Percentiles rank a stretch among this genome's conserved stretches.
Conservation (phyloP, 2,888 invertebrate species). For the Xiphydria camelus region DNA sequence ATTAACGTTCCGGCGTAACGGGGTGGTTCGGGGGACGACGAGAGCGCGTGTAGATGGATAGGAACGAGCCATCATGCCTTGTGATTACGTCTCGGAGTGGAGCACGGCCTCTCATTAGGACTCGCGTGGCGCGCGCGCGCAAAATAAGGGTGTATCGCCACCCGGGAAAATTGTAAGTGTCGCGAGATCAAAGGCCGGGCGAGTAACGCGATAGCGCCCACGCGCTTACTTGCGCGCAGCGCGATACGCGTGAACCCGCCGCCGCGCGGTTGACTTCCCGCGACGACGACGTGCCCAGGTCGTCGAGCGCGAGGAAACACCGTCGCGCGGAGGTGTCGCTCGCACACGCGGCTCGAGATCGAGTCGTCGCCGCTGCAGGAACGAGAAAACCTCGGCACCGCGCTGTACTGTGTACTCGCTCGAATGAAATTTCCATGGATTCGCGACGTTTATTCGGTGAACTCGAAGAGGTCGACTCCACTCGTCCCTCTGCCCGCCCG, state of each 20-base stretch:
- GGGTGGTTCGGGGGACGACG: conserved; percentile 22
- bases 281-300: neutral
- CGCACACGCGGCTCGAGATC: no score
- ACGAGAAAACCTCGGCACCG: no score
- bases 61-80: conserved; percentile 45
- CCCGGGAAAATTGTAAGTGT: conserved; percentile 58
- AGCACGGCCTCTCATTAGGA: conserved; percentile 55
- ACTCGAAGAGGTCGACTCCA: no score
- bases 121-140: conserved; percentile 46
- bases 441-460: no score
- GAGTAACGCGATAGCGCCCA: conserved; percentile 56
- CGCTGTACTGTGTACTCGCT: no score
- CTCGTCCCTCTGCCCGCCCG: no score
- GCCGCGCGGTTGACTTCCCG: neutral
- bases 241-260: no score
- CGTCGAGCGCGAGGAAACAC: conserved; percentile 7
- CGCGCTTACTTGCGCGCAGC: conserved; percentile 30
- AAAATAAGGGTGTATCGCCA: conserved; percentile 57
- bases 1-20: conserved; percentile 5
- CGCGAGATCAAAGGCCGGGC: conserved; percentile 56
- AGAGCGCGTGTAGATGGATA: no score
- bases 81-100: conserved; percentile 42
- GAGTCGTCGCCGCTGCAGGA: no score
- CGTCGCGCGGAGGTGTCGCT: conserved; percentile 20
- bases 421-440: no score